phyloP scores from a whole-genome alignment of 2,113 vertebrate genomes.

The Oxygymnocypris stewartii region DNA sequence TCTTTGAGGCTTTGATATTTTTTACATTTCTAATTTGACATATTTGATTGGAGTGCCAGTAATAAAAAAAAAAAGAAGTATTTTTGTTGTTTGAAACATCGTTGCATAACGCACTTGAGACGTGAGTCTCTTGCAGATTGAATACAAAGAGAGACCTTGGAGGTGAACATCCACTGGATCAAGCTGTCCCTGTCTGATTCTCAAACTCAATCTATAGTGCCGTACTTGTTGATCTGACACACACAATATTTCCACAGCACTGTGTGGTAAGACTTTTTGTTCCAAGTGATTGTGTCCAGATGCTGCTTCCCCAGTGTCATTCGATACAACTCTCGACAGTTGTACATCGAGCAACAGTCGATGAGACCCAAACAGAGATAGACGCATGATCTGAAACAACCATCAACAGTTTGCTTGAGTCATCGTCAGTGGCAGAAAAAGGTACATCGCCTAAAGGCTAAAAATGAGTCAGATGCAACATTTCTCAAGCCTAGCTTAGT shows the following conservation, averaged over 20 bases:
- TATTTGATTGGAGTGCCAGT: not conserved
- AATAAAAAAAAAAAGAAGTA: not conserved
- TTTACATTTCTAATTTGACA: not conserved
- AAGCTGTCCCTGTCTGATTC: not conserved
- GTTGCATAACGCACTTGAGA: not conserved
- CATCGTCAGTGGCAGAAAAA: not conserved
- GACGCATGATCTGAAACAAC: not conserved
- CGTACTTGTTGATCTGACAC: not conserved
- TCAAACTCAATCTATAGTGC: not conserved
- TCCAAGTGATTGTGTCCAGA: not conserved
- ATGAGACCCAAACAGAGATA: not conserved
- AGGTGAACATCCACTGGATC: not conserved
- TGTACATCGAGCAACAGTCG: not conserved
- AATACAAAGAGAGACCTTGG: not conserved
- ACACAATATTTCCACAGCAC: slow-evolving; percentile 3
- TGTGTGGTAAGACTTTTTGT: not conserved
- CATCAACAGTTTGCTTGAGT: slow-evolving; percentile 1
- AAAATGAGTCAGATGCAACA: slow-evolving; percentile 12
- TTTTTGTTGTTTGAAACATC: not conserved
- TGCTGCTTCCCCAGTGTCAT: not conserved
- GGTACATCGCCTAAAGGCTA: not conserved
- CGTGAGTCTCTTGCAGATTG: not conserved
- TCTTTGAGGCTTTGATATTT: not conserved
- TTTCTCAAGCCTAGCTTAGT: not conserved
- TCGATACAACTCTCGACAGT: not conserved